These are phyloP conservation scores for Margarornis squamiger DNA, from an alignment of 2,797 vertebrate genomes.

Conservation along the genomic window DNA sequence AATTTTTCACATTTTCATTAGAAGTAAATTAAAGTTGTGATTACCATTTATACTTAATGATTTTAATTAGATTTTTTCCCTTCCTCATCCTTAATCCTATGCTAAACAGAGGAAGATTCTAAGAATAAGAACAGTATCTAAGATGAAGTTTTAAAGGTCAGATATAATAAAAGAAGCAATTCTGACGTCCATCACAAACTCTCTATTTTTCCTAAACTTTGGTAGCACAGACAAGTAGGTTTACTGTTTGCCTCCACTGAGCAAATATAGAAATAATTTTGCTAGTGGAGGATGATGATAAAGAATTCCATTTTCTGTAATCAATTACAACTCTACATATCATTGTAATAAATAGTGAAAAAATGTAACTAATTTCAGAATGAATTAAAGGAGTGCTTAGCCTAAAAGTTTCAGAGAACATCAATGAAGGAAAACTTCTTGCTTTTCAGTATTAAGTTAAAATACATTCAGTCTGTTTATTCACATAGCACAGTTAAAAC, in stretches of 20 bases:
- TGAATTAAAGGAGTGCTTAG: not conserved
- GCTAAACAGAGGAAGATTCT: not conserved
- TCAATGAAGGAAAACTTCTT: not conserved
- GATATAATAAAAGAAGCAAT: not conserved
- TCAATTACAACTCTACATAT: not conserved
- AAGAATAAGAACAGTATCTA: not conserved
- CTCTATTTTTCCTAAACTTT: not conserved
- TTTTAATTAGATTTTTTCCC: not conserved
- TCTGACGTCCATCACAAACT: not conserved
- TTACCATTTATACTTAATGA: not conserved
- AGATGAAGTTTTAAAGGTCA: not conserved
- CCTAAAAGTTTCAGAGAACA: not conserved
- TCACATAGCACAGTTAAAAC: not conserved
- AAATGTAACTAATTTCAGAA: not conserved
- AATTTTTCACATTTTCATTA: not conserved
- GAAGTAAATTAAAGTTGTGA: not conserved
- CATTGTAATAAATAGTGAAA: not conserved
- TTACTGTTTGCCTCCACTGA: not conserved
- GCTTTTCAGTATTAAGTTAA: not conserved
- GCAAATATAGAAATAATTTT: not conserved
- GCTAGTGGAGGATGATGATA: not conserved
- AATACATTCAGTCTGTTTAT: not conserved
- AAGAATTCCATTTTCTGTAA: not conserved
- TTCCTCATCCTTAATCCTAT: not conserved
- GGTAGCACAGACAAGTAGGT: not conserved